phyloP scores from a whole-genome alignment of 2,113 vertebrate genomes.

The Semicossyphus pulcher region DNA sequence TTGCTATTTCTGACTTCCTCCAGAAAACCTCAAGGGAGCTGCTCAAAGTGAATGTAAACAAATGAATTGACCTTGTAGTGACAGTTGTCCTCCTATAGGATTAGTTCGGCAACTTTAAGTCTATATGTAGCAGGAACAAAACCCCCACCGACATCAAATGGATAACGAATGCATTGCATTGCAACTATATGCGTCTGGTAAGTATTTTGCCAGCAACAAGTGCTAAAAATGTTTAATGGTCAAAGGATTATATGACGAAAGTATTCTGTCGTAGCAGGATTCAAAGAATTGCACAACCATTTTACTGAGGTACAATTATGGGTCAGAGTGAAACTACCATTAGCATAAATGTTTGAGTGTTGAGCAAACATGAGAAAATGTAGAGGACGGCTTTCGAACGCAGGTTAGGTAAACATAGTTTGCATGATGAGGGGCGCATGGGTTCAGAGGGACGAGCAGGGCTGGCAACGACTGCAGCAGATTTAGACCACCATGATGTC shows the following conservation, averaged over 20 bases:
- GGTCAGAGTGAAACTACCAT: not conserved
- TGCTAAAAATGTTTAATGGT: slow-evolving; percentile 48
- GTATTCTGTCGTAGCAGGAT: not conserved
- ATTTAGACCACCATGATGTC: slow-evolving; percentile 78
- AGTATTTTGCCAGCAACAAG: slow-evolving; percentile 43
- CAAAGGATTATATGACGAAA: slow-evolving; percentile 42
- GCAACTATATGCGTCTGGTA: slow-evolving; percentile 18
- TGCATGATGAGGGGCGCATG: slow-evolving; percentile 12
- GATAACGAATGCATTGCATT: slow-evolving; percentile 8
- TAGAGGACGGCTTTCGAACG: not conserved
- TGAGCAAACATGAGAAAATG: slow-evolving; percentile 16
- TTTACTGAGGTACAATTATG: slow-evolving; percentile 14
- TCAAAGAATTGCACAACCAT: not conserved
- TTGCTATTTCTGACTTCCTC: slow-evolving; percentile 70
- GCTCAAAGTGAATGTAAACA: slow-evolving; percentile 61
- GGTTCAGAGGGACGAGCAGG: slow-evolving; percentile 17
- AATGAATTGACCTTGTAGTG: slow-evolving; percentile 28
- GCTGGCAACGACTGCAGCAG: slow-evolving; percentile 40
- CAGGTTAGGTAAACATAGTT: slow-evolving; percentile 45
- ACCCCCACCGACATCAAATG: slow-evolving; percentile 19
- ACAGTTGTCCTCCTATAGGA: slow-evolving; percentile 6
- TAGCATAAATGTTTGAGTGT: not conserved
- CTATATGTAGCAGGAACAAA: slow-evolving; percentile 39
- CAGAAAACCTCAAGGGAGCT: slow-evolving; percentile 51
- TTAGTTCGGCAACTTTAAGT: slow-evolving; percentile 13